Conservation (phyloP, 2,113 vertebrate species). For the Gobiocypris rarus region DNA sequence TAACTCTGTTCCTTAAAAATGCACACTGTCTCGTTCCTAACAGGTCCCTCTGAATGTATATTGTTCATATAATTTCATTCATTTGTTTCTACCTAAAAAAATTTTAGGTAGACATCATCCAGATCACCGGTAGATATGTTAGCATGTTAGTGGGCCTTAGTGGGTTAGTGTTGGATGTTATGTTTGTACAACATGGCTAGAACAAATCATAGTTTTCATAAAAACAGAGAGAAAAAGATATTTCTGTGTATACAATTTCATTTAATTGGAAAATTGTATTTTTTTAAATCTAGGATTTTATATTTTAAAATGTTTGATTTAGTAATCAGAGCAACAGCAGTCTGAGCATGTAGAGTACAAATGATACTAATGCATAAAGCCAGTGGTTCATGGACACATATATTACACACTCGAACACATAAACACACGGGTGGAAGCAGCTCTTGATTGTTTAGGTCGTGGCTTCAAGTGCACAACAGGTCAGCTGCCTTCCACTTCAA, state of each 20-base stretch:
- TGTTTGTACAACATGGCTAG: too few relatives aligned
- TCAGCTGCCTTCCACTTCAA: conserved; percentile 47
- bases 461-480: conserved; percentile 49
- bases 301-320: background rate
- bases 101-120: too few relatives aligned
- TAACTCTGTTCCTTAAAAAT: conserved; percentile 62
- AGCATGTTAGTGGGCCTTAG: too few relatives aligned
- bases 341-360: background rate
- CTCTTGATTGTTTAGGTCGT: conserved; percentile 10
- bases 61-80: background rate
- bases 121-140: too few relatives aligned
- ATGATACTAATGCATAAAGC: background rate
- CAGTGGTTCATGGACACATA: background rate
- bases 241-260: too few relatives aligned
- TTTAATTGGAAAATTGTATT: too few relatives aligned
- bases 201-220: too few relatives aligned
- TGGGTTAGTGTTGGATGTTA: too few relatives aligned
- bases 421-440: background rate
- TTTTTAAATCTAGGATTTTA: too few relatives aligned
- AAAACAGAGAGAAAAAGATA: too few relatives aligned
- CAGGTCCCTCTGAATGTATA: background rate
- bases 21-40: background rate
- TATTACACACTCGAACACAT: background rate
- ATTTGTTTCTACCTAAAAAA: too few relatives aligned
- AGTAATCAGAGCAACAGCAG: background rate